phyloP scores from a whole-genome alignment of 2,797 vertebrate genomes.

The Petrocephalus schoutedeni region DNA sequence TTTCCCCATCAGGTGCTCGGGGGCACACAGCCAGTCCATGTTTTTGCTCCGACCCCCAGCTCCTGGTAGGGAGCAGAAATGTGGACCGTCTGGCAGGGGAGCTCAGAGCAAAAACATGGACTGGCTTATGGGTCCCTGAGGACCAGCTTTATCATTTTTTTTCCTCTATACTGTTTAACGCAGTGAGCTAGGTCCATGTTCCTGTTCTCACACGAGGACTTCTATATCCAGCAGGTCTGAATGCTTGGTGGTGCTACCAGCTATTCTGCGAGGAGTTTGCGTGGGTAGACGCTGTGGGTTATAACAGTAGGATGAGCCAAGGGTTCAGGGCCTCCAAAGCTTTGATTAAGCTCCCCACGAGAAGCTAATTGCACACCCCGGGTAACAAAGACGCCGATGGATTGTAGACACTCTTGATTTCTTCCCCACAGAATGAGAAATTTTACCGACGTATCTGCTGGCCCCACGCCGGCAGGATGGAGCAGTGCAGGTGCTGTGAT shows the following conservation, averaged over 20 bases:
- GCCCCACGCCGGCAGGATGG: background rate
- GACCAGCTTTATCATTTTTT: background rate
- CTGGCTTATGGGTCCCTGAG: too few relatives aligned
- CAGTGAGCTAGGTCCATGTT: background rate
- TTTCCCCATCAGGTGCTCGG: too few relatives aligned
- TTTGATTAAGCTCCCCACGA: background rate
- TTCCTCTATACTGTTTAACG: background rate
- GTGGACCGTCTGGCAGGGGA: too few relatives aligned
- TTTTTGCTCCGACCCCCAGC: too few relatives aligned
- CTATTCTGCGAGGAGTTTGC: background rate
- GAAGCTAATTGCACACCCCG: slow-evolving; percentile 5
- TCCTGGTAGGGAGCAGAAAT: too few relatives aligned
- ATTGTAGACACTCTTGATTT: background rate
- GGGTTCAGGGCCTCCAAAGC: background rate
- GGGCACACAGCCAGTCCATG: too few relatives aligned
- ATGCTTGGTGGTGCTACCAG: background rate
- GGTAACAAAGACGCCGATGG: background rate
- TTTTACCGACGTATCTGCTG: background rate
- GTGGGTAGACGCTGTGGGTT: background rate
- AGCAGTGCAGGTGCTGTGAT: background rate
- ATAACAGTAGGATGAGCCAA: background rate
- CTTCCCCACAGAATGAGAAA: background rate
- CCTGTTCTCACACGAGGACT: background rate
- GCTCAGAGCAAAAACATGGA: too few relatives aligned
- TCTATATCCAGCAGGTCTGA: background rate